Evolutionary conservation across 1,140 invertebrate genomes (phyloP).

Genomic region (Platyscapa corneri): DNA sequence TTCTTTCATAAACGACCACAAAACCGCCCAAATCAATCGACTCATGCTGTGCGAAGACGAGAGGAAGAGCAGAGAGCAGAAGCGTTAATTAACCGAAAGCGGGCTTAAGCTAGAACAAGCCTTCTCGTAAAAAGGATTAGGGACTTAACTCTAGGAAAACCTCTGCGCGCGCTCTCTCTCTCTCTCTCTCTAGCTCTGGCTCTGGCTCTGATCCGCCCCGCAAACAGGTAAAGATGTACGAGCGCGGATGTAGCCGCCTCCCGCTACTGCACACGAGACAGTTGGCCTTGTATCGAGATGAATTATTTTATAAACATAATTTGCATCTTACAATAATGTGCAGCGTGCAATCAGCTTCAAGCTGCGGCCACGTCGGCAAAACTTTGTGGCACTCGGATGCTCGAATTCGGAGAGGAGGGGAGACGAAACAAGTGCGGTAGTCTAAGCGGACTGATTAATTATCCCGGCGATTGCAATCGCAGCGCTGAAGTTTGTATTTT

Average conservation of each 20-base stretch:
- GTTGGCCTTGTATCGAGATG: too few relatives aligned
- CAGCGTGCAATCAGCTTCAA: too few relatives aligned
- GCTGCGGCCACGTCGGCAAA: too few relatives aligned
- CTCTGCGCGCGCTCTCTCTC: background rate
- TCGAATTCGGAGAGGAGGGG: too few relatives aligned
- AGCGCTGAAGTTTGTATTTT: too few relatives aligned
- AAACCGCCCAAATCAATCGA: slow-evolving; percentile 31
- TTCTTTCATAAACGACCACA: slow-evolving; percentile 32
- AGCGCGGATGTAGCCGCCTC: background rate
- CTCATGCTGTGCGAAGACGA: background rate
- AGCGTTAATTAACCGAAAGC: slow-evolving; percentile 50
- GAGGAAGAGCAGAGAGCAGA: background rate
- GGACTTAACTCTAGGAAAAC: slow-evolving; percentile 31
- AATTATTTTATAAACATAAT: too few relatives aligned
- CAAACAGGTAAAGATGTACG: background rate
- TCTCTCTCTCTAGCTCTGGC: background rate
- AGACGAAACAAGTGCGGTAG: too few relatives aligned
- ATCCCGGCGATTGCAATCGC: too few relatives aligned
- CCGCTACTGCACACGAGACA: background rate
- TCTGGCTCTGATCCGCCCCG: background rate
- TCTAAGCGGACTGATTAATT: too few relatives aligned
- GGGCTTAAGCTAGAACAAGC: slow-evolving; percentile 23
- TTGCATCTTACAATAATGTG: too few relatives aligned
- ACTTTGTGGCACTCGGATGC: too few relatives aligned
- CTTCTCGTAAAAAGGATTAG: slow-evolving; percentile 44